Base-by-base conservation (phyloP, 2,113 vertebrate species). In the Osmerus mordax region DNA sequence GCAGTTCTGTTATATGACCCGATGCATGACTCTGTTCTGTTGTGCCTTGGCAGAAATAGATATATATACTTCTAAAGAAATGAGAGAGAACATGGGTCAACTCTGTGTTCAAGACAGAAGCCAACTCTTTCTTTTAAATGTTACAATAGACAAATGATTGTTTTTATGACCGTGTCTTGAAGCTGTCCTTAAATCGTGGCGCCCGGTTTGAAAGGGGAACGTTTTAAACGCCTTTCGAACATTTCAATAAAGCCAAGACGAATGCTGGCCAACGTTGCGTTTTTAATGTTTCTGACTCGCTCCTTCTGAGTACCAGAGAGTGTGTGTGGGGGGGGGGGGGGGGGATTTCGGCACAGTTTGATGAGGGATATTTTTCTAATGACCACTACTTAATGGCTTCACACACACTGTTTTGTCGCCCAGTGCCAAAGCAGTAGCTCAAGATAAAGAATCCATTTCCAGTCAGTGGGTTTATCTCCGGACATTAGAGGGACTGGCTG, bases 371-470 rank as follows among this genome's bases (percentile, higher is more conserved):
- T 21, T 16, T 16, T 51, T 25, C 66, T 55, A 55, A 68, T 29
- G 4, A 23, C 52, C 21, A 64, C 32, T 28, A 64, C 23, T 62
- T 11, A 55, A 68, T 55, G 15, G n/a, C 51, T 16, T 28, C 9
- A 11, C 21, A 60, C 18, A 11, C 19, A 60, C 54, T 29, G 21
- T 19, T 63, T 19, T n/a, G 3, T n/a, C 15, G 28, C 4, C 53
- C 28, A 32, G 7, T 56, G 53, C 28, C 52, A 69, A 64, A 23
- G 64, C 67, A 19, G 67, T 54, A 32, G 64, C 1, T 18, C 55
- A 56, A 61, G 59, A 62, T 36, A 56, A 77, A 69, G 36, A 28
- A 58, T 18, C 74, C 28, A 72, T 75, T 73, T 65, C 2, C 60
- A 62, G 25, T 25, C 25, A 21, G 21, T 62, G 23, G 19, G 23